Conservation (phyloP, 2,888 invertebrate genomes). For the Pilophorus perplexus region DNA sequence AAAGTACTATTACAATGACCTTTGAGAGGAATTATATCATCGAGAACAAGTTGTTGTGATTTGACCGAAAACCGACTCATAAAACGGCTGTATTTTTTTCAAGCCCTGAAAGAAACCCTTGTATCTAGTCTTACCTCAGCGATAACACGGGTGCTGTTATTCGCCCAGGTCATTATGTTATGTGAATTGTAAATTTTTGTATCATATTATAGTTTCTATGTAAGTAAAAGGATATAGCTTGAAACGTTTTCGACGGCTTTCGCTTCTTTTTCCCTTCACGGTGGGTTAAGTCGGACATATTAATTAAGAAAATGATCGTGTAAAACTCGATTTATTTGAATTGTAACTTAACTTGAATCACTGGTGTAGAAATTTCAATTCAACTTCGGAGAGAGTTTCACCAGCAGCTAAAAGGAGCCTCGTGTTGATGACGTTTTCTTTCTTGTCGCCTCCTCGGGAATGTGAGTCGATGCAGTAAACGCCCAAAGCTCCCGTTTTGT, state of each 20-base stretch:
- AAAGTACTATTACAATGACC: too few species aligned
- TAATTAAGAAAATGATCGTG: too few species aligned
- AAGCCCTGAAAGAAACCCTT: too few species aligned
- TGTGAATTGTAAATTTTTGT: slow-evolving; percentile 53
- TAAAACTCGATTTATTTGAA: too few species aligned
- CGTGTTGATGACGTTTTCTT: slow-evolving; percentile 31
- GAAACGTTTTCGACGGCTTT: slow-evolving; percentile 30
- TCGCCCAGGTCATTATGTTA: slow-evolving; percentile 27
- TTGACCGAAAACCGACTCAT: too few species aligned
- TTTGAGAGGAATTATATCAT: too few species aligned
- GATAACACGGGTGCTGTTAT: slow-evolving; percentile 27
- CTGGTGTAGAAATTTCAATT: slow-evolving; percentile 19
- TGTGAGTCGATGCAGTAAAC: slow-evolving; percentile 28
- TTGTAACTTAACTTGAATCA: too few species aligned
- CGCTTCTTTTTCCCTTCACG: slow-evolving; percentile 56
- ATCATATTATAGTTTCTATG: slow-evolving; percentile 63
- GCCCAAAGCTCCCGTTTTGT: slow-evolving; percentile 31
- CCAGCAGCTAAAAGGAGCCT: slow-evolving; percentile 25
- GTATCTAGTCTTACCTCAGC: slow-evolving; percentile 44
- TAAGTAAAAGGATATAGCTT: slow-evolving; percentile 50
- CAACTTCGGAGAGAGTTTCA: slow-evolving; percentile 30
- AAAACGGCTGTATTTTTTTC: too few species aligned
- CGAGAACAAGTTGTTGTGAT: too few species aligned
- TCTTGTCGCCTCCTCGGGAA: slow-evolving; percentile 31
- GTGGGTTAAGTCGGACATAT: too few species aligned